Evolutionary conservation across 2,113 vertebrate genomes (phyloP), one percentile per base, ranked within the genome.

Genomic region (Saimiri boliviensis): DNA sequence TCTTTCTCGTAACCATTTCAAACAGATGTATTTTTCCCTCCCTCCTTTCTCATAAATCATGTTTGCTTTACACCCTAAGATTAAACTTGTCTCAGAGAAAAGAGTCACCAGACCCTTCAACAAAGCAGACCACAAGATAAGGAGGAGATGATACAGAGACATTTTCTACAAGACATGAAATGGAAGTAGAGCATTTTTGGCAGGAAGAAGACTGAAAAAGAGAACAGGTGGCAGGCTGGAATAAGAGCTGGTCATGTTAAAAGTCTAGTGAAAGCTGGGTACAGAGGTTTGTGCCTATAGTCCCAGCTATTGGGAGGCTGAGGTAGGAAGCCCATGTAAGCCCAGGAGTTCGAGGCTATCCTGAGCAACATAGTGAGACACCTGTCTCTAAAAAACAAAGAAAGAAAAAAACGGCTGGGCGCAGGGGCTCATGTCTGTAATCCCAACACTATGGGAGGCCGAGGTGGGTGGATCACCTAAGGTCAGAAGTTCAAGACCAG

Each of bases 1-100:
- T 68, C 25, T 89, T 60, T 82, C 76, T 82, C 87, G 74, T 70
- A 93, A 73, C n/a, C 35, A 77, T 73, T 91, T 93, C 89, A 71
- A 93, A 66, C 45, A 68, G 77, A 76, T 32, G 21, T 56, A 94
- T 54, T 92, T 91, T 96, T 89, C 27, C 68, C 47, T 80, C 7
- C 52, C 56, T 68, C 9, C 35, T 80, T 68, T 25, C 30, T 37
- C 66, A 10, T 56, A 58, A 60, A 83, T 85, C 70, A 73, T 52
- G 19, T 52, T 96, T 76, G 60, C 71, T 56, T 86, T 95, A 71
- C 3, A 86, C 9, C 21, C n/a, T 95, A 82, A 68, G 54, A 66
- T 37, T 76, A 85, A 84, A 80, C 10, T 79, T 96, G 56, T 63
- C 14, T 45, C 66, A 87, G 40, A 70, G 40, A 73, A 92, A 90